These are phyloP conservation scores for Cataglyphis hispanica DNA, from an alignment of 1,140 invertebrate genomes.

Conservation along the genomic window DNA sequence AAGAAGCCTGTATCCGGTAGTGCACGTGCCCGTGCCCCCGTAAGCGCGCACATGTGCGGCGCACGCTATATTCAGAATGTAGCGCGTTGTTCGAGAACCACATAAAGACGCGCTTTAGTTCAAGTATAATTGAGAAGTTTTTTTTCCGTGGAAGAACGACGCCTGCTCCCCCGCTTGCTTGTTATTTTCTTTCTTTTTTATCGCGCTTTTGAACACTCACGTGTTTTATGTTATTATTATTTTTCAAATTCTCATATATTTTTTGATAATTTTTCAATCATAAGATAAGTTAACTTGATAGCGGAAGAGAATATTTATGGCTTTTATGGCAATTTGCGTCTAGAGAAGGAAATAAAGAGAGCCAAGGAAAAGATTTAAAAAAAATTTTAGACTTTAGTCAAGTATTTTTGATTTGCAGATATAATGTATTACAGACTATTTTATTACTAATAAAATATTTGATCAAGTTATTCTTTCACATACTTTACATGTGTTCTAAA, in stretches of 20 bases:
- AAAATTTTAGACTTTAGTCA: neutral
- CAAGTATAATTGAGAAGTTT: neutral
- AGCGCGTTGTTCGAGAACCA: conserved; percentile 37
- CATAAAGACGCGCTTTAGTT: conserved; percentile 28
- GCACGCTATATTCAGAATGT: conserved; percentile 46
- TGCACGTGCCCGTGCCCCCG: conserved; percentile 78
- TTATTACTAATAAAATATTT: conserved; percentile 78
- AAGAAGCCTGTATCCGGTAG: conserved; percentile 70
- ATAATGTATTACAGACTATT: too few relatives aligned
- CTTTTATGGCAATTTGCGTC: neutral
- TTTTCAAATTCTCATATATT: neutral
- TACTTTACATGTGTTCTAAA: conserved; percentile 71
- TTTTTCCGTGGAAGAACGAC: neutral
- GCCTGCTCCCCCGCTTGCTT: neutral
- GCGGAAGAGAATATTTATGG: neutral
- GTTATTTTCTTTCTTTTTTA: neutral
- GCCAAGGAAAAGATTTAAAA: neutral
- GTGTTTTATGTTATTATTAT: neutral
- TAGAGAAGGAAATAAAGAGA: neutral
- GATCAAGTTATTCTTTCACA: conserved; percentile 56
- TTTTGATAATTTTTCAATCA: too few relatives aligned
- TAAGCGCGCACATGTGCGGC: conserved; percentile 68
- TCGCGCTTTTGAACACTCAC: neutral
- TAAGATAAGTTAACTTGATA: neutral
- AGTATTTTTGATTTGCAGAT: neutral